Percentiles rank a stretch among this genome's conserved stretches.
These are phyloP conservation scores for Gryllus bimaculatus DNA, from an alignment of 1,140 invertebrate species.

Conservation along the genomic window DNA sequence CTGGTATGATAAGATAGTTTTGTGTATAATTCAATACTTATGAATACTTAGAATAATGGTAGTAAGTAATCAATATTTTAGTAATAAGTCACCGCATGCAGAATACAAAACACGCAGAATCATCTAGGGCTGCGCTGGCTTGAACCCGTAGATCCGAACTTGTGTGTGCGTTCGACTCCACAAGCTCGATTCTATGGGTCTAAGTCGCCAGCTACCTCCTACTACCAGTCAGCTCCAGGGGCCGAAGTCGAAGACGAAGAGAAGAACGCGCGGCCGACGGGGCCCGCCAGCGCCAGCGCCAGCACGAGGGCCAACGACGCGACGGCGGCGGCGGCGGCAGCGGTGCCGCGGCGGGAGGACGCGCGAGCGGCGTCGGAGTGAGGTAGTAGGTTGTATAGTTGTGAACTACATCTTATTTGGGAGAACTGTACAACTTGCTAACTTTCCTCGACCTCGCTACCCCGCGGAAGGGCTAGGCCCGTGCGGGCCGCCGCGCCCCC, in stretches of 20 bases:
- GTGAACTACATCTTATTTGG: slow-evolving; percentile 49
- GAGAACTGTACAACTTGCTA: slow-evolving; percentile 67
- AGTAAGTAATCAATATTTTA: too few species aligned
- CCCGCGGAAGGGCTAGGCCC: neutral
- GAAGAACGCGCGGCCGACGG: too few species aligned
- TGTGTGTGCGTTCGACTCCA: slow-evolving; percentile 31
- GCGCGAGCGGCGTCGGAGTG: slow-evolving; percentile 41
- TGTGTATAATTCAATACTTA: too few species aligned
- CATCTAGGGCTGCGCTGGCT: neutral
- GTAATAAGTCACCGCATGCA: neutral
- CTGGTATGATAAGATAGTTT: too few species aligned
- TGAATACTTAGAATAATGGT: too few species aligned
- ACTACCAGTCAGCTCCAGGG: neutral
- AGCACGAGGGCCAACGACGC: neutral
- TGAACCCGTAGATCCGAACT: slow-evolving; percentile 43
- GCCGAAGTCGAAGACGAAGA: too few species aligned
- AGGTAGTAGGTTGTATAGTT: slow-evolving; percentile 74
- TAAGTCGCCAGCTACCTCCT: slow-evolving; percentile 27
- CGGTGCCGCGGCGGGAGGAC: neutral
- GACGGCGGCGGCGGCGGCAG: neutral
- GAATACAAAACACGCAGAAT: neutral
- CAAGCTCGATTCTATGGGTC: slow-evolving; percentile 40
- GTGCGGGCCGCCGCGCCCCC: too few species aligned
- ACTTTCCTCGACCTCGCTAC: slow-evolving; percentile 47
- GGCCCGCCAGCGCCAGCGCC: too few species aligned